A percentile compares a stretch with the other conserved stretches of the same genome.
Evolutionary conservation across 2,888 invertebrate genomes (phyloP).

Genomic region (Tortrix viridana): DNA sequence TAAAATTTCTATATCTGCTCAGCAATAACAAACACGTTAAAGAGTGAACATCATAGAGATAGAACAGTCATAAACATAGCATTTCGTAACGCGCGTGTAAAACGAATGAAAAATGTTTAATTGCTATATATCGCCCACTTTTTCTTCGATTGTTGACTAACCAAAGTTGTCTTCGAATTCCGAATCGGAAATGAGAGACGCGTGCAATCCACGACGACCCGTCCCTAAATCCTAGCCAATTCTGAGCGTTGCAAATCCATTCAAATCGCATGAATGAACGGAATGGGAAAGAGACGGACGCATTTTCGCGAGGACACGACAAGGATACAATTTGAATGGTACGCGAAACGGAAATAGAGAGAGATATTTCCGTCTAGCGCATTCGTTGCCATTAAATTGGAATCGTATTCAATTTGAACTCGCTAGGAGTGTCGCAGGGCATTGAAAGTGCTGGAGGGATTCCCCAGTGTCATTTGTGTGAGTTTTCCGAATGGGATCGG

Average conservation of each 20-base stretch:
- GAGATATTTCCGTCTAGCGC: conserved; percentile 82
- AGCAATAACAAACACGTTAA: no score
- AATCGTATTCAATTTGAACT: no score
- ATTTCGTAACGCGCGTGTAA: no score
- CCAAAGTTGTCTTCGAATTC: conserved; percentile 18
- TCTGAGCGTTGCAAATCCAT: conserved; percentile 72
- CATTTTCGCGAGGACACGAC: conserved; percentile 54
- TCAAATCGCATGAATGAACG: conserved; percentile 82
- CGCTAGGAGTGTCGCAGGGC: no score
- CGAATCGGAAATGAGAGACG: conserved; percentile 41
- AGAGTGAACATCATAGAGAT: no score
- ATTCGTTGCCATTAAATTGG: no score
- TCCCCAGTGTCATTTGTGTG: conserved; percentile 84
- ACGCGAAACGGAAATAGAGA: conserved; percentile 83
- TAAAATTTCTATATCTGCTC: no score
- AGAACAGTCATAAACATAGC: no score
- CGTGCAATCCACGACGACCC: conserved; percentile 56
- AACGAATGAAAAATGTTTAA: conserved; percentile 11
- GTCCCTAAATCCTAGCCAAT: conserved; percentile 62
- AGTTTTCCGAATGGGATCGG: conserved; percentile 77
- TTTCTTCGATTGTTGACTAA: conserved; percentile 46
- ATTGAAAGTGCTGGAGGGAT: conserved; percentile 68
- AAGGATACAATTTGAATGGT: conserved; percentile 78
- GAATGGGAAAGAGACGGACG: conserved; percentile 76
- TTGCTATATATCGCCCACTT: conserved; percentile 52